A percentile compares a stretch with the other conserved stretches of the same genome.
phyloP scores from a whole-genome alignment of 1,140 invertebrate genomes.

The Parasteatoda tepidariorum region DNA sequence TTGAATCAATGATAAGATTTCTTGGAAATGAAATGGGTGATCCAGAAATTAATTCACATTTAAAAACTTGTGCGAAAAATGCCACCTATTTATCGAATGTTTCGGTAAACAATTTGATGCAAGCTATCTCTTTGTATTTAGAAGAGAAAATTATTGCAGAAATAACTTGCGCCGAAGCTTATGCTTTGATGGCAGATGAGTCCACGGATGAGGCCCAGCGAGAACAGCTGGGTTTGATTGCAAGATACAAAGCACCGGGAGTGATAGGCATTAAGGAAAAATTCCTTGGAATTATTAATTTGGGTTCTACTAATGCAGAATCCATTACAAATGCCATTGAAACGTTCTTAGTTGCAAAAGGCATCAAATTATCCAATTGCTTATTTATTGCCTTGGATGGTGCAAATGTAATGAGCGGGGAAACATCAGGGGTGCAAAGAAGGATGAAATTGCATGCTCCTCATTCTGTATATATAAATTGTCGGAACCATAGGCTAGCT shows the following conservation, averaged over 20 bases:
- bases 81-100: not conserved
- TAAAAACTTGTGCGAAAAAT: not conserved
- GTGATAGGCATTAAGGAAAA: not conserved
- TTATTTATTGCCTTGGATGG: too few relatives aligned
- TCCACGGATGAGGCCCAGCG: not conserved
- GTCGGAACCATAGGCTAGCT: not conserved
- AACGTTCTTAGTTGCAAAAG: not conserved
- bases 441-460: not conserved
- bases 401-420: conserved; percentile 3
- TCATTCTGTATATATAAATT: not conserved
- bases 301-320: not conserved
- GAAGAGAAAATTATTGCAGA: not conserved
- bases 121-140: not conserved
- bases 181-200: not conserved
- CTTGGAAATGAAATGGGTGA: not conserved
- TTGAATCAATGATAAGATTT: not conserved
- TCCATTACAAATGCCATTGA: not conserved
- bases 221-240: not conserved
- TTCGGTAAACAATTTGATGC: not conserved
- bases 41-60: not conserved
- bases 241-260: not conserved
- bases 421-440: not conserved
- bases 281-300: not conserved
- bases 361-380: not conserved
- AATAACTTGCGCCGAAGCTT: not conserved